Evolutionary conservation across 2,797 vertebrate genomes (phyloP).

Genomic region (Rhynchotus rufescens): DNA sequence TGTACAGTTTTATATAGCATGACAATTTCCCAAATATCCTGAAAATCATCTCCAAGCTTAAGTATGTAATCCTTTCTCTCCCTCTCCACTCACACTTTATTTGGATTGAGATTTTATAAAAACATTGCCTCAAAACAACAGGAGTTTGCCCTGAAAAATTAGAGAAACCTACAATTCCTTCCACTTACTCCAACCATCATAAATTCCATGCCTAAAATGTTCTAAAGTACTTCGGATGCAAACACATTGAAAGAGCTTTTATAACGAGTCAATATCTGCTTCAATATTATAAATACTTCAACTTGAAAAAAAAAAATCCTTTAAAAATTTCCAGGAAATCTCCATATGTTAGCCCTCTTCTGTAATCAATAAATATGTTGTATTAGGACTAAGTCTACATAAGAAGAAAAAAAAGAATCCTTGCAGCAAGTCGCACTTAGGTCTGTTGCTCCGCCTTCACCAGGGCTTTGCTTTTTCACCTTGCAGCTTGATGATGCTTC

Average conservation of each 20-base stretch:
- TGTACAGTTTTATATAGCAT: not conserved
- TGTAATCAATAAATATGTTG: not conserved
- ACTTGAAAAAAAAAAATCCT: not conserved
- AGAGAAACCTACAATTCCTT: not conserved
- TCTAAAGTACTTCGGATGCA: not conserved
- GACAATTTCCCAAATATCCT: not conserved
- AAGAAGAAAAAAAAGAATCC: not conserved
- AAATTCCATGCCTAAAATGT: not conserved
- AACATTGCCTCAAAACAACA: not conserved
- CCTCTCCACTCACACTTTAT: not conserved
- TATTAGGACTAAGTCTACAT: not conserved
- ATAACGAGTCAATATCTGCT: not conserved
- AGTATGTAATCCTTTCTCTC: not conserved
- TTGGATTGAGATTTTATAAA: not conserved
- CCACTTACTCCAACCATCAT: not conserved
- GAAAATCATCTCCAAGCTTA: not conserved
- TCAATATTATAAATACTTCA: not conserved
- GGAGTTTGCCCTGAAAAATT: not conserved
- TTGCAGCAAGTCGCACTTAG: not conserved
- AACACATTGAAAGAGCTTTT: not conserved
- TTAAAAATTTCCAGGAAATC: not conserved
- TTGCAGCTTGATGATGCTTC: conserved; percentile 56
- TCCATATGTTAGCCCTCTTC: not conserved
- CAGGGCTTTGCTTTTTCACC: conserved; percentile 41
- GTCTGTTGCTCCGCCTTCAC: not conserved